phyloP scores from a whole-genome alignment of 2,113 vertebrate genomes.

The Thalassoma bifasciatum region DNA sequence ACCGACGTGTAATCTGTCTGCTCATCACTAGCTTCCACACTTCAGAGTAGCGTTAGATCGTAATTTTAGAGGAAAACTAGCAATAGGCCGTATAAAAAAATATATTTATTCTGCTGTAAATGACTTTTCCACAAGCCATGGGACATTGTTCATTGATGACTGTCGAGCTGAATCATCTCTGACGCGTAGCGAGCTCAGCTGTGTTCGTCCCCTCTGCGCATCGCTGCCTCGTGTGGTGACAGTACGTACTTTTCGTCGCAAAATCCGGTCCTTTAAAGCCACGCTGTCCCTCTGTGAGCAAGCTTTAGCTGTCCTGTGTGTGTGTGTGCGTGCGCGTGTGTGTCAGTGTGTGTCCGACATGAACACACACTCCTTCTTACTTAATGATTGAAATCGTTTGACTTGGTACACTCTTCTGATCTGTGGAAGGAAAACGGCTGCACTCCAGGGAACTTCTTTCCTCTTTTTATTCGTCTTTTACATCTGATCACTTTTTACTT shows the following conservation, averaged over 20 bases:
- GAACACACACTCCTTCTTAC: slow-evolving; percentile 44
- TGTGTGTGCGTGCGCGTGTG: slow-evolving; percentile 5
- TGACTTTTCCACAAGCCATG: slow-evolving; percentile 91
- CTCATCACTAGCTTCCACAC: slow-evolving; percentile 92
- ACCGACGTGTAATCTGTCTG: slow-evolving; percentile 83
- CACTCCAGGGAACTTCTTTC: slow-evolving; percentile 88
- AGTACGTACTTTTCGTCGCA: slow-evolving; percentile 80
- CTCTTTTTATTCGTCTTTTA: slow-evolving; percentile 75
- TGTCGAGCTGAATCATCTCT: slow-evolving; percentile 91
- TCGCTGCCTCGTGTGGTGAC: slow-evolving; percentile 88
- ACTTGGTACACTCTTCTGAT: slow-evolving; percentile 85
- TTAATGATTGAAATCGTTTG: slow-evolving; percentile 82
- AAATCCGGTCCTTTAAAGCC: slow-evolving; percentile 87
- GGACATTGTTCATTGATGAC: slow-evolving; percentile 89
- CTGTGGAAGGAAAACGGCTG: slow-evolving; percentile 81
- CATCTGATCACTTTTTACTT: slow-evolving; percentile 60
- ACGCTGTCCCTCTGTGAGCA: slow-evolving; percentile 82
- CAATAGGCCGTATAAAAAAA: slow-evolving; percentile 85
- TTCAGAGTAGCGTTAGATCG: slow-evolving; percentile 93
- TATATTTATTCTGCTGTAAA: slow-evolving; percentile 97
- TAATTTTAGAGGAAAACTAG: slow-evolving; percentile 92
- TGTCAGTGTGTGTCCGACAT: neutral
- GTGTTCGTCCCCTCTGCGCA: slow-evolving; percentile 86
- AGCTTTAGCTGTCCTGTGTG: slow-evolving; percentile 86
- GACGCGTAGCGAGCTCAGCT: slow-evolving; percentile 84